These are phyloP conservation scores for Callosobruchus maculatus DNA, from an alignment of 2,888 invertebrate species.

Conservation along the genomic window DNA sequence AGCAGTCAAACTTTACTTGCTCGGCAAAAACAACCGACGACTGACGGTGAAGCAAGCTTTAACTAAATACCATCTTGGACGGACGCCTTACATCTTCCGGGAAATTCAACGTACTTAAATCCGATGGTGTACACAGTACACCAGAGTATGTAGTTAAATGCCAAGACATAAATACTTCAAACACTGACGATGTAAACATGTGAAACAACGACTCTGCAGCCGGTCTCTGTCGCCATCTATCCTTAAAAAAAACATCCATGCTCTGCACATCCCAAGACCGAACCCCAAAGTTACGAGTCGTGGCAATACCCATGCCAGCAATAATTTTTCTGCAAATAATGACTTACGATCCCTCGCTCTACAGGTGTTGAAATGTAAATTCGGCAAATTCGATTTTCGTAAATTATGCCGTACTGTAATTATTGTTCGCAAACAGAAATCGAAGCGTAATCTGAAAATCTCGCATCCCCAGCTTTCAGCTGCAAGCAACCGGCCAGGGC, in stretches of 20 bases:
- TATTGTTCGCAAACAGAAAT: background rate
- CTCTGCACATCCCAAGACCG: background rate
- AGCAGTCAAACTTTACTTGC: no score
- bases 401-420: background rate
- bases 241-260: background rate
- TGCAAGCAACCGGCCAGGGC: background rate
- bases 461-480: background rate
- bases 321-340: background rate
- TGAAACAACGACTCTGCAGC: no score
- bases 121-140: no score
- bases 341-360: background rate
- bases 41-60: no score
- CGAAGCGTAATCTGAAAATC: background rate
- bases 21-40: no score
- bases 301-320: background rate
- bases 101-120: no score
- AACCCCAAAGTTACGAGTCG: background rate
- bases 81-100: no score
- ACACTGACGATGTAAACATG: no score
- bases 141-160: no score
- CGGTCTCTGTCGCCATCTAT: no score
- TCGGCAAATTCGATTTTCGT: background rate
- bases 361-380: background rate
- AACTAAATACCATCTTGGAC: no score
- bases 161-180: no score